phyloP scores from a whole-genome alignment of 1,140 invertebrate species.

The Euwallacea similis region DNA sequence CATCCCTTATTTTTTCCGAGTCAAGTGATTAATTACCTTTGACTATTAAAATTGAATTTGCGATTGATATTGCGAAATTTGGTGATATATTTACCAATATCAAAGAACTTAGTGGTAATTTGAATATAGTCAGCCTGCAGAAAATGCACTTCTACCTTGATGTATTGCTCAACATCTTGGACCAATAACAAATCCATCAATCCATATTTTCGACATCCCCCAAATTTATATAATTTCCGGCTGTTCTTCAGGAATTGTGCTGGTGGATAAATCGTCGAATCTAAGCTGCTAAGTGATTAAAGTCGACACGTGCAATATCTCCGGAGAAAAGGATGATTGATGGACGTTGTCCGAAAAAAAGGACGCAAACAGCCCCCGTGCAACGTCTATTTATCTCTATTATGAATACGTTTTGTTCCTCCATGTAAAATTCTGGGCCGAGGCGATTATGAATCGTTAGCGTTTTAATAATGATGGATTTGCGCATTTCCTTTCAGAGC shows the following conservation, averaged over 20 bases:
- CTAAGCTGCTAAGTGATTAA: conserved; percentile 41
- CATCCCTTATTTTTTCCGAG: too few species aligned
- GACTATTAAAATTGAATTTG: too few species aligned
- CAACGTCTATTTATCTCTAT: conserved; percentile 25
- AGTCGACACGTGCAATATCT: conserved; percentile 36
- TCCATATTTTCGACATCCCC: not conserved
- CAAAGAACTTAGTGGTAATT: too few species aligned
- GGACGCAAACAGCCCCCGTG: conserved; percentile 6
- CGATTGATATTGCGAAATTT: too few species aligned
- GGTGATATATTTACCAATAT: too few species aligned
- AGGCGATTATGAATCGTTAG: not conserved
- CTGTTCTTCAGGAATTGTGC: not conserved
- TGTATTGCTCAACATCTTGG: too few species aligned
- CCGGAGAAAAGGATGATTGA: conserved; percentile 33
- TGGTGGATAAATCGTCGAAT: conserved; percentile 11
- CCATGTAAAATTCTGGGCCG: not conserved
- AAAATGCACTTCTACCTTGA: too few species aligned
- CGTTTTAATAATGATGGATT: too few species aligned
- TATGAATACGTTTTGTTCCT: not conserved
- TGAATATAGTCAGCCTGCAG: too few species aligned
- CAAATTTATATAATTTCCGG: conserved; percentile 6
- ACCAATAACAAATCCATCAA: too few species aligned
- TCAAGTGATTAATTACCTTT: too few species aligned
- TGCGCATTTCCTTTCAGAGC: too few species aligned
- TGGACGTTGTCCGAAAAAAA: conserved; percentile 19